Evolutionary conservation across 1,140 invertebrate species (phyloP), one percentile per base, ranked within the genome.

Genomic region (Archegozetes longisetosus): DNA sequence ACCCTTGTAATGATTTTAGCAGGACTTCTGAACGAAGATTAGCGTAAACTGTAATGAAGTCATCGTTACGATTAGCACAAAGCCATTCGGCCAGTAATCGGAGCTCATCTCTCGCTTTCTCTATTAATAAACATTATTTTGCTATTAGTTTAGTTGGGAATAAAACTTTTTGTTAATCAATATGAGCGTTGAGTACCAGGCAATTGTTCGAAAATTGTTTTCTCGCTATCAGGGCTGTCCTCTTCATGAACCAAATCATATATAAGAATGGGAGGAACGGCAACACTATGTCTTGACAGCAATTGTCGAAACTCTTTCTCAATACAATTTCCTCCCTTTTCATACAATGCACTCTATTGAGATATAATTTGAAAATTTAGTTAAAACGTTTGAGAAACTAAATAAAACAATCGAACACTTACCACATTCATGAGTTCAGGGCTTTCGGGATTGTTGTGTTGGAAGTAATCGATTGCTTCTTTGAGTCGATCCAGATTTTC

Each of bases 351-450:
- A 52, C 78, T 80, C 84, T 86, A 67, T n/a, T n/a, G n/a, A 57
- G 77, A 72, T 70, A 64, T 58, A 66, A 2, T 55, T 20, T 48
- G 25, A 56, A 4, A 32, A 47, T n/a, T n/a, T n/a, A n/a, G n/a
- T n/a, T n/a, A n/a, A n/a, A n/a, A n/a, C n/a, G n/a, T n/a, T n/a
- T 28, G 14, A 28, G 14, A 32, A 49, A 27, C 29, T 28, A 59
- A 53, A 46, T 13, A 1, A 51, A 53, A 29, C 25, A 50, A 51
- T 52, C 26, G 25, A 40, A 52, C 17, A 61, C 57, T 78, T 68
- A 88, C 84, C 54, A 96, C 84, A 76, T 94, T 93, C 68, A 91
- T 86, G 54, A 95, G 71, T 75, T 96, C 91, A 27, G 92, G 85
- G 70, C 88, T 92, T 68, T 88, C 85, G 1, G 88, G 86, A 73